Evolutionary conservation across 2,113 vertebrate species (phyloP).

Genomic region (Anoura caudifer): DNA sequence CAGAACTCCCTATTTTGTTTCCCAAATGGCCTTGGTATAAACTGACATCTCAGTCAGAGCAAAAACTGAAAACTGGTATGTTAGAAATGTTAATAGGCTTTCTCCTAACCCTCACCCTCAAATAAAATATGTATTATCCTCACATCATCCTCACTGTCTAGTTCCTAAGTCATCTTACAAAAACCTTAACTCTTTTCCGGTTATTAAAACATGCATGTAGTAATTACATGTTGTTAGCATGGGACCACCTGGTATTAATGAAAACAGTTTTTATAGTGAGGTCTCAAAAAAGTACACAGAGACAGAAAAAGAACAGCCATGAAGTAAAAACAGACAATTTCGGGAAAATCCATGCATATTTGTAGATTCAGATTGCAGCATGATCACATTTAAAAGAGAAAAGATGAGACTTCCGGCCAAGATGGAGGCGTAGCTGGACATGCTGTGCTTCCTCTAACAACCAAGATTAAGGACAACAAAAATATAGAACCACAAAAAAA

Average conservation of each 20-base stretch:
- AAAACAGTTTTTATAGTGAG: not conserved
- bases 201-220: not conserved
- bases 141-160: not conserved
- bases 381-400: not conserved
- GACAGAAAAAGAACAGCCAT: not conserved
- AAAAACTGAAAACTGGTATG: not conserved
- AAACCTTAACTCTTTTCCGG: conserved; percentile 4
- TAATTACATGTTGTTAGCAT: not conserved
- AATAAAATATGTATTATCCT: not conserved
- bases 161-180: not conserved
- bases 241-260: not conserved
- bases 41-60: not conserved
- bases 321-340: not conserved
- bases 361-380: not conserved
- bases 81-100: not conserved
- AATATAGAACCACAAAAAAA: too few species aligned
- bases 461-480: too few species aligned
- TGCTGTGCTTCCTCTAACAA: too few species aligned
- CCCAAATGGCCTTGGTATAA: not conserved
- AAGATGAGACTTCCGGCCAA: too few species aligned
- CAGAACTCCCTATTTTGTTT: not conserved
- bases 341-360: not conserved
- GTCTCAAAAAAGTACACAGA: not conserved
- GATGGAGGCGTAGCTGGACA: too few species aligned
- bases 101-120: not conserved